Base-by-base conservation (phyloP, 2,797 vertebrate genomes). In the Morelia viridis region DNA sequence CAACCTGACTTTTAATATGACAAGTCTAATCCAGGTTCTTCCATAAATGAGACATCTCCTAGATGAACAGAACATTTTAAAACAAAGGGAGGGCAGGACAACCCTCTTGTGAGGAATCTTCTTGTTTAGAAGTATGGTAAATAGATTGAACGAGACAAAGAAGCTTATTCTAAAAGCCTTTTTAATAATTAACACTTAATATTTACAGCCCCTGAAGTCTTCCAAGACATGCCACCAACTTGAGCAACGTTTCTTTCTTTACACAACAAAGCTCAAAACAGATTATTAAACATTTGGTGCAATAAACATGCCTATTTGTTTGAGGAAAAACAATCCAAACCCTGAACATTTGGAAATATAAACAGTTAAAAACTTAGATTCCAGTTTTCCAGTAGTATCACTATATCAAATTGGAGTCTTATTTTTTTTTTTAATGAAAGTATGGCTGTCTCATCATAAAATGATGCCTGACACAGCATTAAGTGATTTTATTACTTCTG, bases 1-100 rank as follows among this genome's bases (percentile, higher is more conserved):
- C 94, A 56, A 41, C 89, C 95, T 90, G 96, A 92, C 93, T 95
- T 97, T 96, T 96, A 95, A 91, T 0, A 12, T 17, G 94, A 87
- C 94, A 95, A 91, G 90, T 8, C 89, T 80, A 91, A 28, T 56
- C 86, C 93, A 94, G 91, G 93, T 93, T 94, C 88, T 92, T 94
- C 56, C 7, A 0, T 76, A 58, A 90, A 85, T 94, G 91, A 62
- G 56, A 56, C 88, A 84, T 56, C 57, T 80, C 71, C 10, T 46
- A 46, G 71, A 46, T 0, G 35, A 90, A 96, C n/a, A 41, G 94
- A 68, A 94, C 28, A 53, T 56, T 80, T 24, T 31, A 50, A 64
- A 28, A 86, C 8, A 28, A 17, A 89, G 0, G 15, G 13, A n/a
- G 7, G 15, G 58, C 28, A 64, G 61, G 56, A 64, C 65, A 80